Base-by-base conservation (phyloP, 2,888 invertebrate genomes). In the Desoria tigrina region DNA sequence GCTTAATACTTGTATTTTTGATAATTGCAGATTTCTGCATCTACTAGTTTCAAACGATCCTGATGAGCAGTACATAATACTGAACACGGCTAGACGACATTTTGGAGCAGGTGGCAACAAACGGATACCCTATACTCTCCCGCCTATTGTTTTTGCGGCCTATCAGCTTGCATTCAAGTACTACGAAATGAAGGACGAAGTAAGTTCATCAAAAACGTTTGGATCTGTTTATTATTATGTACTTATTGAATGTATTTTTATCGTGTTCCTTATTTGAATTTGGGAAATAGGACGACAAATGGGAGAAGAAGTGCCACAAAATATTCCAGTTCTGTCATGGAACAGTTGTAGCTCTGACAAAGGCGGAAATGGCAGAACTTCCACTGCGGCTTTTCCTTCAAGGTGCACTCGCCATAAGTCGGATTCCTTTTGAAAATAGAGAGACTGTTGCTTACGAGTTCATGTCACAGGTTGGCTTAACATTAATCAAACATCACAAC, bases 391-490 rank as follows among this genome's bases (percentile, higher is more conserved):
- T 99, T 60, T 99, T 96, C 81, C 85, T 99, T 2, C 95, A 98
- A 82, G 98, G 97, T 2, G 97, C 97, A 0, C 82, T 97, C 54
- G 92, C 94, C 0, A 92, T 94, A 65, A 91, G 92, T 62, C 89
- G 92, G 81, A 93, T 96, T 61, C 88, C 88, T 7, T 98, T 97
- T 81, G 90, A 94, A 66, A 94, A 95, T 79, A 92, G 93, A 79
- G 97, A 98, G 82, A 92, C 94, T 9, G 91, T 98, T 1, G 97
- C 97, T 0, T 99, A 99, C 82, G 99, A 99, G 81, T 99, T 94
- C 79, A 88, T 99, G 80, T 95, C 97, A 24, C 90, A 90, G 82
- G 88, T 86, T 62, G n/a, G 55, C 51, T 49, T 49, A 49, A 21
- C 49, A 49, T 49, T 11, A 11, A n/a, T n/a, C n/a, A n/a, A n/a